Evolutionary conservation across 2,113 vertebrate genomes (phyloP).

Genomic region (Ctenodactylus gundi): DNA sequence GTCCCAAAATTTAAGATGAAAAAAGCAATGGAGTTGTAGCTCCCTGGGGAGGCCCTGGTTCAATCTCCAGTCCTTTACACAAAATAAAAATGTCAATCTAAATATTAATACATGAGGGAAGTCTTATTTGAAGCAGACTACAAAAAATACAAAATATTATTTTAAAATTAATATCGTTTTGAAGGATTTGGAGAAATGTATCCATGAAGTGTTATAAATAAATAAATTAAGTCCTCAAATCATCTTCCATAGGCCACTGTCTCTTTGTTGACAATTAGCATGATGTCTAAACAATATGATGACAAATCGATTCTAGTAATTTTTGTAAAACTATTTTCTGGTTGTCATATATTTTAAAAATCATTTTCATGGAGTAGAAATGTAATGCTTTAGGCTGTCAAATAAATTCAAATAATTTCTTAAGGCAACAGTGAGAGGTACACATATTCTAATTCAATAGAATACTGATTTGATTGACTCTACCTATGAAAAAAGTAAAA

Average conservation of each 20-base stretch:
- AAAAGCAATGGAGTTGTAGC: too few relatives aligned
- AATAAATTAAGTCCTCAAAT: background rate
- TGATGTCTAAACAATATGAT: slow-evolving; percentile 10
- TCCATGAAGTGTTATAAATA: background rate
- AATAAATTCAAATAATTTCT: background rate
- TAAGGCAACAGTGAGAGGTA: background rate
- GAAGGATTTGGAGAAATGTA: slow-evolving; percentile 5
- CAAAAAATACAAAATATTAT: background rate
- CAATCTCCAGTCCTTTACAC: too few relatives aligned
- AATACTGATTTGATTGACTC: background rate
- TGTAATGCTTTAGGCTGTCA: background rate
- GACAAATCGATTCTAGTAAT: background rate
- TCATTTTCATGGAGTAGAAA: background rate
- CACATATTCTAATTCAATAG: slow-evolving; percentile 11
- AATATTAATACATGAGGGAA: background rate
- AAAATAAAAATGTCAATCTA: too few relatives aligned
- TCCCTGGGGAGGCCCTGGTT: too few relatives aligned
- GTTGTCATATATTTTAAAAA: background rate
- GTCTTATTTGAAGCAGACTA: slow-evolving; percentile 21
- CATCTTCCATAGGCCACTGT: background rate
- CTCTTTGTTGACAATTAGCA: background rate
- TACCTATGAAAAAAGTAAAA: too few relatives aligned
- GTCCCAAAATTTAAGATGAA: too few relatives aligned
- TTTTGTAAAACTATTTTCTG: background rate
- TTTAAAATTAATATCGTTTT: background rate